phyloP scores from a whole-genome alignment of 2,888 invertebrate genomes.

The Carcina quercana region DNA sequence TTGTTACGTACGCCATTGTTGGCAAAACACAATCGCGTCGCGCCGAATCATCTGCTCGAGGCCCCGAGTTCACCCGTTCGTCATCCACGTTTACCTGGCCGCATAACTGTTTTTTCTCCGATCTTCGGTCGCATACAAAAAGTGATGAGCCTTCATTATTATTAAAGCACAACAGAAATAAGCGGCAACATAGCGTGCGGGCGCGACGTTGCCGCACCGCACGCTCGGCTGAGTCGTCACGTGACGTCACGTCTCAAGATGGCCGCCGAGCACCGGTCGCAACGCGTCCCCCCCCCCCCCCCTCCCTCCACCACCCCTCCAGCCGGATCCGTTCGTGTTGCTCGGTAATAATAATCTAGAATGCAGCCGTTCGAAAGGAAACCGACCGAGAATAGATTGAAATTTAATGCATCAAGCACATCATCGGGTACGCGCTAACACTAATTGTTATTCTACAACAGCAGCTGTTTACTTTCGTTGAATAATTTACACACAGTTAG shows the following conservation, averaged over 20 bases:
- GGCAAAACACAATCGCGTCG: conserved; percentile 5
- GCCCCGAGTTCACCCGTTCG: conserved; percentile 22
- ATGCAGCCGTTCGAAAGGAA: conserved; percentile 67
- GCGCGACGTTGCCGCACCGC: conserved; percentile 63
- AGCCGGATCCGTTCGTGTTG: conserved; percentile 61
- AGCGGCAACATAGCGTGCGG: conserved; percentile 52
- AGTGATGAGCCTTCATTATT: conserved; percentile 56
- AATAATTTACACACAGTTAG: conserved; percentile 50
- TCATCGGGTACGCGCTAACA: conserved; percentile 45
- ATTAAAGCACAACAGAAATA: conserved; percentile 56
- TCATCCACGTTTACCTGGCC: conserved; percentile 54
- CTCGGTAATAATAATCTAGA: conserved; percentile 64
- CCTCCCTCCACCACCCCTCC: conserved; percentile 42
- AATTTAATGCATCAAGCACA: conserved; percentile 64
- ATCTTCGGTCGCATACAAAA: conserved; percentile 58
- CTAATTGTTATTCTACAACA: conserved; percentile 65
- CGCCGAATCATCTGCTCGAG: background rate
- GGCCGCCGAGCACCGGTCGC: conserved; percentile 65
- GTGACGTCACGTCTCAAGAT: conserved; percentile 75
- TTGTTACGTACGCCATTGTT: conserved; percentile 2
- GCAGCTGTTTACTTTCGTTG: conserved; percentile 69
- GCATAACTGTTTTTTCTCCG: conserved; percentile 65
- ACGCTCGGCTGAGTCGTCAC: conserved; percentile 69
- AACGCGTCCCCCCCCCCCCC: conserved; percentile 43
- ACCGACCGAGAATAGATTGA: conserved; percentile 67